Conservation (phyloP, 2,113 vertebrate genomes). For the Panthera uncia region DNA sequence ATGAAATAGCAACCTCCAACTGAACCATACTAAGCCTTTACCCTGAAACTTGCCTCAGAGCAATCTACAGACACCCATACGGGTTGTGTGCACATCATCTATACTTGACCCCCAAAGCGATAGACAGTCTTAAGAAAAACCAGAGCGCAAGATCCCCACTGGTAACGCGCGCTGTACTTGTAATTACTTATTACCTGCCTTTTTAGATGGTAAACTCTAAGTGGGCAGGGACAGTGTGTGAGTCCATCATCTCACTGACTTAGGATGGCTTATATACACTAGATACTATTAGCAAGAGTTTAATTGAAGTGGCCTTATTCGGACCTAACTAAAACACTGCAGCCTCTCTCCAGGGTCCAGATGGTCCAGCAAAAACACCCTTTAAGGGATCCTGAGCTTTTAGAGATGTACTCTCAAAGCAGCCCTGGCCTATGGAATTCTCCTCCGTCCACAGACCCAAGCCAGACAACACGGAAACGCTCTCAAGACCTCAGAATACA, state of each 20-base stretch:
- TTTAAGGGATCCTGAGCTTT: not conserved
- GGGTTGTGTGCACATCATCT: rapidly evolving
- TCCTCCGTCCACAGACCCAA: not conserved
- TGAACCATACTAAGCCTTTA: slow-evolving; percentile 60
- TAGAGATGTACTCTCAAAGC: not conserved
- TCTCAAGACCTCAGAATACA: not conserved
- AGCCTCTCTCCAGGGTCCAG: not conserved
- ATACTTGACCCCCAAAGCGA: not conserved
- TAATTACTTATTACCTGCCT: not conserved
- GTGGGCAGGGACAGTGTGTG: not conserved
- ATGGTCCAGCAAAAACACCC: not conserved
- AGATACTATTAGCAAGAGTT: not conserved
- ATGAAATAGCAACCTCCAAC: slow-evolving; percentile 65
- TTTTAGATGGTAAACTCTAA: not conserved
- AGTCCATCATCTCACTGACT: too few relatives aligned
- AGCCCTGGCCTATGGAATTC: not conserved
- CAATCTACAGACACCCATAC: not conserved
- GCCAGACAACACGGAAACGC: not conserved
- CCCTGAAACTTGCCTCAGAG: not conserved
- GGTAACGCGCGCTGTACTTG: rapidly evolving
- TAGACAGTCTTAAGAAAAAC: not conserved
- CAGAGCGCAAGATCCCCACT: not conserved
- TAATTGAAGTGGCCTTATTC: not conserved
- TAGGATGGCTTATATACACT: not conserved
- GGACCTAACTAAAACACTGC: not conserved